phyloP scores from a whole-genome alignment of 2,113 vertebrate genomes.

The Smithornis capensis region DNA sequence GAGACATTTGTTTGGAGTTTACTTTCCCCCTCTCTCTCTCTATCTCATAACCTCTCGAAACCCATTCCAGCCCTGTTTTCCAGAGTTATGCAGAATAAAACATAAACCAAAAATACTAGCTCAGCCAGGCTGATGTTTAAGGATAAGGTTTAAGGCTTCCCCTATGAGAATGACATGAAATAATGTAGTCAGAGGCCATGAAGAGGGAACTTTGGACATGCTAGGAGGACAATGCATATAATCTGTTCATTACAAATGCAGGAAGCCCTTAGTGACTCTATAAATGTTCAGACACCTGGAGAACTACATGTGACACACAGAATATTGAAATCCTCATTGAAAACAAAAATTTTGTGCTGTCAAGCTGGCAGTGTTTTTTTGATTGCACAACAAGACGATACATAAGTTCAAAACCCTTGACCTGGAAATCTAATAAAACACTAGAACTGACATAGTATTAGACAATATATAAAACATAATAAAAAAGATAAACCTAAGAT shows the following conservation, averaged over 20 bases:
- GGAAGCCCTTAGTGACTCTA: background rate
- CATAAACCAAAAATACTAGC: background rate
- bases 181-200: background rate
- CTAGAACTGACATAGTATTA: background rate
- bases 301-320: background rate
- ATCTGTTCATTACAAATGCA: background rate
- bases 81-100: background rate
- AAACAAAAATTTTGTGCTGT: background rate
- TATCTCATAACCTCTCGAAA: background rate
- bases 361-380: background rate
- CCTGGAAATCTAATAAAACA: constrained; percentile 20
- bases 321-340: background rate
- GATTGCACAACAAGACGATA: background rate
- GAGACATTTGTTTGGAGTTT: background rate
- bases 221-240: background rate
- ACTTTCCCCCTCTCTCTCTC: background rate
- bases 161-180: background rate
- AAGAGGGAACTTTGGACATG: background rate
- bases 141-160: background rate
- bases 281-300: background rate
- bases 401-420: background rate
- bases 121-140: background rate
- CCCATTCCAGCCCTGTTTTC: background rate
- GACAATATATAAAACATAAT: background rate
- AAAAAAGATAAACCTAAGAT: background rate